Base-by-base conservation (phyloP, 2,888 invertebrate genomes). In the Crocallis elinguaria region DNA sequence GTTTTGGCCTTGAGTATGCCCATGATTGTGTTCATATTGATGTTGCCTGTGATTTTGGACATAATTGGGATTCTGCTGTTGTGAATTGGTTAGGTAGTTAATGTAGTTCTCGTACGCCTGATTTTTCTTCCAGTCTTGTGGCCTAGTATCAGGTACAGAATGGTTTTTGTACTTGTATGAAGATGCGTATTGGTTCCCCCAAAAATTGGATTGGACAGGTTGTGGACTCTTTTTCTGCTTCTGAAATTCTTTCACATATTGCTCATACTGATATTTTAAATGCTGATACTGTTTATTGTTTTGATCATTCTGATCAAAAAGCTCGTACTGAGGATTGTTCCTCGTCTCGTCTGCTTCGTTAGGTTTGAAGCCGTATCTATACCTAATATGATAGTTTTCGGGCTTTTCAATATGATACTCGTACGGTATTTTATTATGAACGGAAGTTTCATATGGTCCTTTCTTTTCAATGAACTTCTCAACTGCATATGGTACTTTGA, bases 381-480 rank as follows among this genome's bases (percentile, higher is more conserved):
- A 52, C 8, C 35, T 7, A 0, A 52, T 41, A 11, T 51, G 29
- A 14, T 52, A 46, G 7, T 17, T 33, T 5, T 50, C 19, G 8
- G 45, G 36, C 12, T 41, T 52, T 36, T 88, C 86, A 0, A 84
- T 84, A 3, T 82, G 83, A 60, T 84, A n/a, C n/a, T n/a, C n/a
- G n/a, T n/a, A 92, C 0, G 92, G 92, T 1, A 92, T 84, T 65
- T 86, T 88, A 1, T 91, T 85, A 14, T 92, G 88, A 0, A 92
- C 84, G 0, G 92, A 92, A 4, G 93, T 92, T 4, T 94, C 92
- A 69, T 92, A 92, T 0, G 93, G 93, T 1, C 92, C 87, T 29
- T 90, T 87, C 60, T 87, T 92, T 60, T 93, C 92, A 0, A 92
- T 85, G 0, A 94, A 82, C 66, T 84, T 90, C 41, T 89, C 91